phyloP scores from a whole-genome alignment of 2,888 invertebrate species.

The Andrena camellia region DNA sequence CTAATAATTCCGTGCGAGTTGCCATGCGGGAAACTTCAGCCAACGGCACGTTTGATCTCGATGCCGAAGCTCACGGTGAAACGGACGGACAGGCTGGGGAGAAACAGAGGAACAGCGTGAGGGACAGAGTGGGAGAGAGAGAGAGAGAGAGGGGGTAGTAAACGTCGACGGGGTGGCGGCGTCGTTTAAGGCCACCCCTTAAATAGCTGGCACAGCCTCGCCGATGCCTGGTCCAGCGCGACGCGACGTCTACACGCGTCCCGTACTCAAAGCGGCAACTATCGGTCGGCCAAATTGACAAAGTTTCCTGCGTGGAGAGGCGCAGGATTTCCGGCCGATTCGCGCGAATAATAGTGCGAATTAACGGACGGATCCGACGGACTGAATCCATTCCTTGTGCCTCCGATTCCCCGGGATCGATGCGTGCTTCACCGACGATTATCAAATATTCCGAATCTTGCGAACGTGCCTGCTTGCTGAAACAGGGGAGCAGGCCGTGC shows the following conservation, averaged over 20 bases:
- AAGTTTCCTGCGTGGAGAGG: slow-evolving; percentile 65
- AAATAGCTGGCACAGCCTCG: slow-evolving; percentile 53
- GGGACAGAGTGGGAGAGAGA: neutral
- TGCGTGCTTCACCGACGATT: neutral
- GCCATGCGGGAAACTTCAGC: slow-evolving; percentile 66
- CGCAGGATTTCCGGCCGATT: slow-evolving; percentile 52
- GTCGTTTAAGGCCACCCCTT: slow-evolving; percentile 64
- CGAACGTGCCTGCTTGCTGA: neutral
- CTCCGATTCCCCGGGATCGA: slow-evolving; percentile 4
- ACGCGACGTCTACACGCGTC: slow-evolving; percentile 56
- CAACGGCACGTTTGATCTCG: slow-evolving; percentile 64
- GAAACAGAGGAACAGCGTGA: neutral
- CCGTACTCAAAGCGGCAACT: slow-evolving; percentile 62
- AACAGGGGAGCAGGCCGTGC: neutral
- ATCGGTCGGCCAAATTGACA: slow-evolving; percentile 71
- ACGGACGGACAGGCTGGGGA: slow-evolving; percentile 10
- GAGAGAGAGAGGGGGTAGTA: slow-evolving; percentile 1
- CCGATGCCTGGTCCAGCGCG: slow-evolving; percentile 36
- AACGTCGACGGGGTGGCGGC: slow-evolving; percentile 33
- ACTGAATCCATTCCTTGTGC: neutral
- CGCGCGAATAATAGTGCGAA: slow-evolving; percentile 55
- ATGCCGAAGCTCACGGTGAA: slow-evolving; percentile 33
- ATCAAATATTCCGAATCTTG: neutral
- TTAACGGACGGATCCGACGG: slow-evolving; percentile 42
- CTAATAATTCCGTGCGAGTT: slow-evolving; percentile 67